Conservation (phyloP, 2,797 vertebrate species). For the Peromyscus nudipes region DNA sequence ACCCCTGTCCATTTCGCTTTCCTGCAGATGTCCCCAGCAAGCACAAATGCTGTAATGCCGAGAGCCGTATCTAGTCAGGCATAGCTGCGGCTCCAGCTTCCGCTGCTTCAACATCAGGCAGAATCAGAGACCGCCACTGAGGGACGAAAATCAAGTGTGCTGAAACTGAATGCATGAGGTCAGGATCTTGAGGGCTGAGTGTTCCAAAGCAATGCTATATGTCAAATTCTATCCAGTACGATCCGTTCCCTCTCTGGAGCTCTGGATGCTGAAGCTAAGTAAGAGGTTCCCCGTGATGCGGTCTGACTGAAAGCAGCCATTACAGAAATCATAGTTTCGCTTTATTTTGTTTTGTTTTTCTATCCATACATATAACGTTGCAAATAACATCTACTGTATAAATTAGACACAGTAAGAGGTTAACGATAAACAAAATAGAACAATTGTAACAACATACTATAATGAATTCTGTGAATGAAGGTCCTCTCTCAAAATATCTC, state of each 20-base stretch:
- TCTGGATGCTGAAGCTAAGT: neutral
- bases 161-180: slow-evolving; percentile 89
- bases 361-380: neutral
- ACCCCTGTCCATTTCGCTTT: slow-evolving; percentile 91
- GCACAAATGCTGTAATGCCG: slow-evolving; percentile 93
- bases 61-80: slow-evolving; percentile 90
- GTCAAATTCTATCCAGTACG: slow-evolving; percentile 20
- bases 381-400: neutral
- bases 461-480: neutral
- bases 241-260: slow-evolving; percentile 14
- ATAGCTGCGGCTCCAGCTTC: slow-evolving; percentile 94
- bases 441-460: neutral
- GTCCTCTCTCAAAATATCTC: neutral
- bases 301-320: slow-evolving; percentile 1
- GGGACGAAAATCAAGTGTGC: slow-evolving; percentile 78
- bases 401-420: neutral
- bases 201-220: neutral
- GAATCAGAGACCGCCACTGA: slow-evolving; percentile 85
- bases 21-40: slow-evolving; percentile 94
- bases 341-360: neutral
- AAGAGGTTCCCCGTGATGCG: slow-evolving; percentile 21
- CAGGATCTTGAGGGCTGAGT: slow-evolving; percentile 29
- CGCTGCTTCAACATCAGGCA: slow-evolving; percentile 92
- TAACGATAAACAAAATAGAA: neutral
- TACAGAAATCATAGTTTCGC: neutral